Evolutionary conservation across 1,140 invertebrate genomes (phyloP).

Genomic region (Chironomus tepperi): DNA sequence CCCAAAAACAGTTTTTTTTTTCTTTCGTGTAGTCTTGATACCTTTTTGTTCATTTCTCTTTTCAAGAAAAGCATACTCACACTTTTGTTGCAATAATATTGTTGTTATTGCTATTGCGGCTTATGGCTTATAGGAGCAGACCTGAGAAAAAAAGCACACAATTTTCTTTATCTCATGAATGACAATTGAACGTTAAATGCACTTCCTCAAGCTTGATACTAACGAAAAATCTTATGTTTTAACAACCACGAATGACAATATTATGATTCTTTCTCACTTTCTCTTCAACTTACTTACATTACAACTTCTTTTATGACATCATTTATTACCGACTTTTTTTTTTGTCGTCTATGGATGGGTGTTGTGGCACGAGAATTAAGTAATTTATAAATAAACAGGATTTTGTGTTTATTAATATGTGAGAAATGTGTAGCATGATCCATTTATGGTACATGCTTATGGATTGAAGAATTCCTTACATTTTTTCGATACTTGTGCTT

Average conservation of each 20-base stretch:
- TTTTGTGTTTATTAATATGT: neutral
- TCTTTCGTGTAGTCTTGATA: no score
- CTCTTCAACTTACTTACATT: neutral
- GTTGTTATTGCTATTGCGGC: neutral
- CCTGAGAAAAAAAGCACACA: neutral
- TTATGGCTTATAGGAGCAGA: neutral
- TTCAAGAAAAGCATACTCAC: neutral
- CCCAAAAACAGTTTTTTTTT: conserved; percentile 1
- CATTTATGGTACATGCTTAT: neutral
- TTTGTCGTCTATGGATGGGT: no score
- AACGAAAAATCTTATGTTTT: neutral
- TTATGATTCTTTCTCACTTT: neutral
- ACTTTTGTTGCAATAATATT: conserved; percentile 7
- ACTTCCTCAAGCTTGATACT: neutral
- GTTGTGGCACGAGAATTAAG: neutral
- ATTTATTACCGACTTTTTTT: neutral
- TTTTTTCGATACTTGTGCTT: no score
- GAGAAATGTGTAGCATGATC: neutral
- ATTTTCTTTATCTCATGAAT: neutral
- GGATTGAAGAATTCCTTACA: neutral
- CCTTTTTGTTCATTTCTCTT: neutral
- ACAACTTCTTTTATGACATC: neutral
- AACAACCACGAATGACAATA: neutral
- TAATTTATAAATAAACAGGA: neutral
- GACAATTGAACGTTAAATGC: neutral